phyloP scores from a whole-genome alignment of 2,113 vertebrate species.

The Danionella cerebrum region DNA sequence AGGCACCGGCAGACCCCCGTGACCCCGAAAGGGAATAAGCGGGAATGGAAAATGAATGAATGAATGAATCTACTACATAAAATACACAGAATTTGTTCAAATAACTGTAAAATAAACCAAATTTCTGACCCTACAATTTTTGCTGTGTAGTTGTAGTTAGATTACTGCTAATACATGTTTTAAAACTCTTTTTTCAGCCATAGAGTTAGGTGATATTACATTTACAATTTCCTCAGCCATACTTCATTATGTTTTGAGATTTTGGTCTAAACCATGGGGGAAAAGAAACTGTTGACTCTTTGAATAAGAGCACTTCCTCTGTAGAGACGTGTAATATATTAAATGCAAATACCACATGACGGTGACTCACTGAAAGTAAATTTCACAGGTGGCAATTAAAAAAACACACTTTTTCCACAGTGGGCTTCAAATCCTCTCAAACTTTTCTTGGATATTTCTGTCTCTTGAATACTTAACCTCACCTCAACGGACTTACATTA shows the following conservation, averaged over 20 bases:
- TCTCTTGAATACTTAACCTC: background rate
- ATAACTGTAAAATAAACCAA: too few species aligned
- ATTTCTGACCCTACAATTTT: too few species aligned
- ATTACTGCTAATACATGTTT: background rate
- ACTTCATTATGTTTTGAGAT: background rate
- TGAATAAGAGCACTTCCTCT: background rate
- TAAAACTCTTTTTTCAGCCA: background rate
- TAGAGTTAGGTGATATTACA: too few species aligned
- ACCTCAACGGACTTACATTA: background rate
- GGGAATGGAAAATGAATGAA: too few species aligned
- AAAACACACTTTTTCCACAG: background rate
- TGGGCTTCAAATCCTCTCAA: background rate
- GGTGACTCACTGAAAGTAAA: slow-evolving; percentile 25
- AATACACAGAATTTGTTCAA: too few species aligned
- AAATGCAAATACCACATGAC: slow-evolving; percentile 30
- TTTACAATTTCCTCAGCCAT: background rate
- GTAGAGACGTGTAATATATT: slow-evolving; percentile 23
- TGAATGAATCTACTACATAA: too few species aligned
- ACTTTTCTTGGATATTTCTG: background rate
- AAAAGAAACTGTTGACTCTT: slow-evolving; percentile 5
- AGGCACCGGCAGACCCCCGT: too few species aligned
- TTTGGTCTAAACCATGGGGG: background rate
- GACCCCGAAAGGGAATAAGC: too few species aligned
- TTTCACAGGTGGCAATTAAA: background rate
- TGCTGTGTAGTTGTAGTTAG: too few species aligned